These are phyloP conservation scores for Tetramorium parvispinum DNA, from an alignment of 1,140 invertebrate genomes.

Conservation along the genomic window DNA sequence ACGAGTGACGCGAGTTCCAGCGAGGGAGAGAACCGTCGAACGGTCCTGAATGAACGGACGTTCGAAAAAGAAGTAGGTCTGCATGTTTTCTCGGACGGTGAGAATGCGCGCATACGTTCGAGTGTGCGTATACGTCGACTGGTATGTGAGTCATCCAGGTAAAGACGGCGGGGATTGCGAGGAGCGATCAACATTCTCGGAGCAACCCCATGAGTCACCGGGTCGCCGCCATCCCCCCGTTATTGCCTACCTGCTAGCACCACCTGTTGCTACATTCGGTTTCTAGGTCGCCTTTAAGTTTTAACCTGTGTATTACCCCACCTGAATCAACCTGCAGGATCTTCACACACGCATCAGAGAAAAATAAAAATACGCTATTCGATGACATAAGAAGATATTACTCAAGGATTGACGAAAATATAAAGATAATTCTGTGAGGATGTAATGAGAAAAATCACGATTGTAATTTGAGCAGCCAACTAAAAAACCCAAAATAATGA, in stretches of 20 bases:
- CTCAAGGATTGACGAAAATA: not conserved
- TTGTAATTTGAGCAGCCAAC: not conserved
- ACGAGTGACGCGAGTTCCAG: not conserved
- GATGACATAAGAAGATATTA: not conserved
- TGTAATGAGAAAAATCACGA: not conserved
- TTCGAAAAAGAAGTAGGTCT: slow-evolving; percentile 28
- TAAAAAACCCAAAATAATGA: not conserved
- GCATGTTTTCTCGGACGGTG: slow-evolving; percentile 62
- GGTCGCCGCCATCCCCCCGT: slow-evolving; percentile 75
- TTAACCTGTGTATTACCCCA: slow-evolving; percentile 22
- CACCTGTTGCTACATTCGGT: slow-evolving; percentile 79
- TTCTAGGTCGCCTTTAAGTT: slow-evolving; percentile 70
- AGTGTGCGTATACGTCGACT: slow-evolving; percentile 1
- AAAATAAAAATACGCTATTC: not conserved
- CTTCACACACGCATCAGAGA: not conserved
- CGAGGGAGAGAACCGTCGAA: not conserved
- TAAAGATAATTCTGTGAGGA: not conserved
- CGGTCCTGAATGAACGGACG: slow-evolving; percentile 26
- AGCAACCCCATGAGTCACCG: slow-evolving; percentile 80
- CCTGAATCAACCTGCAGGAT: slow-evolving; percentile 6
- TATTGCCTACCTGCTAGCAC: slow-evolving; percentile 72
- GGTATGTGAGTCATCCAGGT: slow-evolving; percentile 72
- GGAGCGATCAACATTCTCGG: slow-evolving; percentile 76
- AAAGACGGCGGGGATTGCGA: slow-evolving; percentile 61
- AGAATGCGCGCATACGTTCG: slow-evolving; percentile 28